phyloP scores from a whole-genome alignment of 2,113 vertebrate genomes.

The Glaucomys volans region DNA sequence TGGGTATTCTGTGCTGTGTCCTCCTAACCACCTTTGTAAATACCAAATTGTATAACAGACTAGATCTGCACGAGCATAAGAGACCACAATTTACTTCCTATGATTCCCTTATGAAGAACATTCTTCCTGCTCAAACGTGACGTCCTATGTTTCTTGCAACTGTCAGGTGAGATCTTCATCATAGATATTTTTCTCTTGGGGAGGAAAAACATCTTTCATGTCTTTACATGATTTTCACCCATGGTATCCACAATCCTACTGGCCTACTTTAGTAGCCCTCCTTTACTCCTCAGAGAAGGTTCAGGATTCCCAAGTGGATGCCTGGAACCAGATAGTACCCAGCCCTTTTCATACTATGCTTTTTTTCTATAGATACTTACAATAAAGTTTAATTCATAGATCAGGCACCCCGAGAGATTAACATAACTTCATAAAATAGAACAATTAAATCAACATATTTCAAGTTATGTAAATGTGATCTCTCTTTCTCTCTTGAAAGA shows the following conservation, averaged over 20 bases:
- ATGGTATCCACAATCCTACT: neutral
- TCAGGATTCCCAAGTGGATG: neutral
- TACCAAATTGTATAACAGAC: neutral
- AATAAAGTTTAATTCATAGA: neutral
- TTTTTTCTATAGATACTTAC: neutral
- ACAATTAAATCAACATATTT: neutral
- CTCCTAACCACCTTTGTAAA: neutral
- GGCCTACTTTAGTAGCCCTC: neutral
- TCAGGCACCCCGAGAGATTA: neutral
- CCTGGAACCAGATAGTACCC: neutral
- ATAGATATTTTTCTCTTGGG: neutral
- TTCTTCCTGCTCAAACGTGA: neutral
- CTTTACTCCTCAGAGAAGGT: neutral
- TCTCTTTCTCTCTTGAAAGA: neutral
- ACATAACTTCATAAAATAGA: neutral
- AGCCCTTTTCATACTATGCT: neutral
- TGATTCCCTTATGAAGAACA: neutral
- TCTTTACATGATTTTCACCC: neutral
- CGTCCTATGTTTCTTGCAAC: neutral
- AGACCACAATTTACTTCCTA: neutral
- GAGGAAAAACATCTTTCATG: neutral
- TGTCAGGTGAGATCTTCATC: neutral
- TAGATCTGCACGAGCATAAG: neutral
- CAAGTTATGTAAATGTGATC: neutral
- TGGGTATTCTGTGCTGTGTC: neutral